Conservation (phyloP, 2,113 vertebrate species). For the Chaetops frenatus region DNA sequence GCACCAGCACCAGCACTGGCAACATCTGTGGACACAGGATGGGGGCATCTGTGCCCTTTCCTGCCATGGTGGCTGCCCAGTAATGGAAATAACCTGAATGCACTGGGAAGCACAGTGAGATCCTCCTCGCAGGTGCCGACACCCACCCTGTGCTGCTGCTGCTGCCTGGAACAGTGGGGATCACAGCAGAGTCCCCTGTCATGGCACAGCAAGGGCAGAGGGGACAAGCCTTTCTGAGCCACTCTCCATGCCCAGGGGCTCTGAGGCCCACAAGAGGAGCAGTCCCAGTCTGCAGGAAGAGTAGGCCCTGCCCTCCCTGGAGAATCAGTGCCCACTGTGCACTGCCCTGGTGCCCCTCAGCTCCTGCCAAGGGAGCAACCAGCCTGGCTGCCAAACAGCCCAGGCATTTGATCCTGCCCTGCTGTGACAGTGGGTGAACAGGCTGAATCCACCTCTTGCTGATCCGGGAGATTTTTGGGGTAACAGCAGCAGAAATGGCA, state of each 20-base stretch:
- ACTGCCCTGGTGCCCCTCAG: background rate
- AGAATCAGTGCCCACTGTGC: background rate
- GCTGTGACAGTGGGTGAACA: background rate
- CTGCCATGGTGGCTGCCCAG: background rate
- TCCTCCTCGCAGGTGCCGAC: background rate
- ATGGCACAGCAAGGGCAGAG: background rate
- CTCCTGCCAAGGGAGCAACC: background rate
- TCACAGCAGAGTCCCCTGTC: background rate
- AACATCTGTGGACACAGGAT: fast-evolving
- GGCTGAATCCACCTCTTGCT: background rate
- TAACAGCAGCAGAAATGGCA: background rate
- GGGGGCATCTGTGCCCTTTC: background rate
- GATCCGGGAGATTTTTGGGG: background rate
- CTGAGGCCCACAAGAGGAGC: fast-evolving
- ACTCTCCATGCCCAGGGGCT: background rate
- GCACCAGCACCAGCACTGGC: background rate
- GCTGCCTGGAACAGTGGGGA: background rate
- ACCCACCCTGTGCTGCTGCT: fast-evolving
- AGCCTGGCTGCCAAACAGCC: background rate
- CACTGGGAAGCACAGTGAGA: background rate
- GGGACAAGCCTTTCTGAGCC: background rate
- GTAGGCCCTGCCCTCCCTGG: background rate
- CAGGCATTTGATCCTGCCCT: background rate
- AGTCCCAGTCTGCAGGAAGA: background rate
- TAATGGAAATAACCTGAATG: too few species aligned